Evolutionary conservation across 1,140 invertebrate species (phyloP).

Genomic region (Paralvinella palmiformis): DNA sequence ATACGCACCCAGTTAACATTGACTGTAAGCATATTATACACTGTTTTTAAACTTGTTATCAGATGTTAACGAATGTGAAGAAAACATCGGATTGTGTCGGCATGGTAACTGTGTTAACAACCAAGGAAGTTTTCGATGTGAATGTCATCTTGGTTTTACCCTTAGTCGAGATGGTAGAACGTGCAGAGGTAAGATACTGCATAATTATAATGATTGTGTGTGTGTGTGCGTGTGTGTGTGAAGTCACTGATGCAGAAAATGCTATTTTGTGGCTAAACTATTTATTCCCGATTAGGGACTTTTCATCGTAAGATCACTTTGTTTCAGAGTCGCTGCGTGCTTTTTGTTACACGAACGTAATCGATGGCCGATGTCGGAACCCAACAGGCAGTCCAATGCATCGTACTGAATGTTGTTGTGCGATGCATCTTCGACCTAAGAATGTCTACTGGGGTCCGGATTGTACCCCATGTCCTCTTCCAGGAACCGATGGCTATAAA

Average conservation of each 20-base stretch:
- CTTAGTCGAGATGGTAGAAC: constrained; percentile 40
- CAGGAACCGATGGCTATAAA: constrained; percentile 65
- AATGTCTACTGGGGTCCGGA: constrained; percentile 69
- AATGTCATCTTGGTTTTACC: constrained; percentile 44
- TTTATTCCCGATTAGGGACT: no score
- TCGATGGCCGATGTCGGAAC: constrained; percentile 70
- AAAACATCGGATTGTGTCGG: constrained; percentile 77
- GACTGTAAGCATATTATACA: no score
- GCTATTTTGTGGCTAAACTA: no score
- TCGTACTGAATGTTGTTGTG: constrained; percentile 79
- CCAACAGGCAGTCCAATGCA: constrained; percentile 70
- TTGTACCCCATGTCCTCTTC: constrained; percentile 70
- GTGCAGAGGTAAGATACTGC: constrained; percentile 38
- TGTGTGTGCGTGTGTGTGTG: background rate
- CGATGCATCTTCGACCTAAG: constrained; percentile 62
- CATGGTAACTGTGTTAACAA: constrained; percentile 77
- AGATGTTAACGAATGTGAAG: constrained; percentile 60
- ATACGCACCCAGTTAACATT: no score
- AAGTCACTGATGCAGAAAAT: no score
- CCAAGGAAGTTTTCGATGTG: constrained; percentile 62
- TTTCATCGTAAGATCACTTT: no score
- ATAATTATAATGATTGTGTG: constrained; percentile 1
- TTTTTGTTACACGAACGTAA: constrained; percentile 73
- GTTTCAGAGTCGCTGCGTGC: constrained; percentile 69
- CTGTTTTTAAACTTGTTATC: no score